Evolutionary conservation across 2,888 invertebrate genomes (phyloP), one percentile per base, ranked within the genome.

Genomic region (Cheilosia pagana): DNA sequence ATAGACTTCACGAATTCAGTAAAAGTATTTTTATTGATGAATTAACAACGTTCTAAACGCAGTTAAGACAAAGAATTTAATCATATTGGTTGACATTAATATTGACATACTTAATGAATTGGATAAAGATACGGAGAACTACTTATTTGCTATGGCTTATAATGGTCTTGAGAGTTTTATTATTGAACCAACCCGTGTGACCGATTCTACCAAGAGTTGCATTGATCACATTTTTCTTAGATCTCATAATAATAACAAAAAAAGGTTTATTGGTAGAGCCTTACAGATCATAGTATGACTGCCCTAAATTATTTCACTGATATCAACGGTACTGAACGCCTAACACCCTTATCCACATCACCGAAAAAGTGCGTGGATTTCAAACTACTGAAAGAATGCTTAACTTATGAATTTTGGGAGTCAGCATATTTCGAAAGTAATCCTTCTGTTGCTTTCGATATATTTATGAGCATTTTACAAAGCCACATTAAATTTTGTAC

Each of bases 161-260:
- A 53, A 53, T 67, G 67, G 67, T 57, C 19, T 31, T 14, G 31
- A 55, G 25, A 55, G 41, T 55, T 8, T 68, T 45, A 14, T 57
- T 23, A 57, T 45, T 19, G 63, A 50, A 50, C 35, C 63, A 28
- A 50, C 21, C 35, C 28, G n/a, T n/a, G n/a, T n/a, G n/a, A 68
- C 55, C 14, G 41, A 57, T 43, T 41, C 48, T 5, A 57, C 57
- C 16, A 39, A 16, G 35, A 67, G 57, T 45, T 55, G 68, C 19
- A 57, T 45, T 57, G 68, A 68, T 35, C 55, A 68, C 31, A 68
- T 68, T 31, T 53, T 68, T 63, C 4, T 50, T 7, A 50, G 63
- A 21, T 28, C 2, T 39, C 23, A 31, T 50, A 35, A 16, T 50
- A 31, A 59, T 39, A 35, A 19, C 6, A 63, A 48, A 16, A 35